Base-by-base conservation (phyloP, 1,140 invertebrate species). In the Sycophaga agraensis region DNA sequence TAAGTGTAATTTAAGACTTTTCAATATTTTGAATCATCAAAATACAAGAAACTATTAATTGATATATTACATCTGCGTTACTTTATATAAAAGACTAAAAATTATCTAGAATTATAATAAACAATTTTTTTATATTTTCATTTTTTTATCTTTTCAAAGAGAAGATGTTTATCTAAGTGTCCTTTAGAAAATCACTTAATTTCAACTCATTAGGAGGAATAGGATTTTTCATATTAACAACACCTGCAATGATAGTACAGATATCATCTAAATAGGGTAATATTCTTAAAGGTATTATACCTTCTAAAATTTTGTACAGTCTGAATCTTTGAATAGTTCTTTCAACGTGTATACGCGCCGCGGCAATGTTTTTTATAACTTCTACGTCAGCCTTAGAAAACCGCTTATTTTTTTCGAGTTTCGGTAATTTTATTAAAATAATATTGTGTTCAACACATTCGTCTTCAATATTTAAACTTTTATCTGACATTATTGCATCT, bases 151-250 rank as follows among this genome's bases (percentile, higher is more conserved):
- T 34, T 34, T 6, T 34, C n/a, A n/a, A n/a, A n/a, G n/a, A n/a
- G 31, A 34, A 34, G 11, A 34, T 34, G 31, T 34, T 39, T 39
- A 3, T 14, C 12, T 8, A 14, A 39, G 4, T 14, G n/a, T n/a
- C n/a, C n/a, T n/a, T n/a, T n/a, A n/a, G n/a, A n/a, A 39, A 39
- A 39, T n/a, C 35, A 14, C 9, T 3, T 14, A 39, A 9, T 39
- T 57, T 48, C 34, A 43, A 45, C 1, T 59, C 48, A 4, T 59
- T 37, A 1, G 26, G 31, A 12, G 24, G 45, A 1, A 49, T 49
- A 19, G 57, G 57, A 43, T 59, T 51, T 16, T 39, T 53, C 14
- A 60, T 16, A 46, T 60, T 60, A 17, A 60, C 21, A 24, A 60
- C 35, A 14, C 49, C 58, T 5, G 58, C 58, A 40, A 60, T 53